Percentiles rank a stretch among this genome's conserved stretches.
These are phyloP conservation scores for Neotoma lepida DNA, from an alignment of 2,113 vertebrate genomes.

Conservation along the genomic window DNA sequence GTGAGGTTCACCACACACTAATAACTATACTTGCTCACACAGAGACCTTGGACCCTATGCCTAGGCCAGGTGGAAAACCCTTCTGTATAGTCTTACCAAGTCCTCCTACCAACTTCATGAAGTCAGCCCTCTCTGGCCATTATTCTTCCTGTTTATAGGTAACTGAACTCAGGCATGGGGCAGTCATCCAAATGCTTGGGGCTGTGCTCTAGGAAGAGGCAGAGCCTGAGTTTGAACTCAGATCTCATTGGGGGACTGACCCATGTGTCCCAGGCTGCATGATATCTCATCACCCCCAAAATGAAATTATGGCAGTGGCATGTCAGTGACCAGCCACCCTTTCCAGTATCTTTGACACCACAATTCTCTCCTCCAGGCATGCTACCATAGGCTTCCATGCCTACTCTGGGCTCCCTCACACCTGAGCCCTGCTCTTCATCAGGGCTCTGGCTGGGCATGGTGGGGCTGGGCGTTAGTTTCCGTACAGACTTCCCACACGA, in stretches of 20 bases:
- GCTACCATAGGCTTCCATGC: rapidly evolving
- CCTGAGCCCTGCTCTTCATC: rapidly evolving
- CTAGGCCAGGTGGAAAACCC: background rate
- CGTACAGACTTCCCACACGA: background rate
- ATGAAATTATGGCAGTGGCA: rapidly evolving
- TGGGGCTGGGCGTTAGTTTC: background rate
- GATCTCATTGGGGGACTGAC: background rate
- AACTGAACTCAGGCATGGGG: background rate
- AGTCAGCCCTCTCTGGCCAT: background rate
- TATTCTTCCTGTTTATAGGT: background rate
- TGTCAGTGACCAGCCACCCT: background rate
- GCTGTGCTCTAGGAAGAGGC: background rate
- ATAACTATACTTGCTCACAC: rapidly evolving
- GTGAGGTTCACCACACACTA: rapidly evolving
- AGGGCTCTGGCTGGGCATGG: background rate
- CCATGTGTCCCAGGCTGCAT: background rate
- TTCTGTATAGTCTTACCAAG: rapidly evolving
- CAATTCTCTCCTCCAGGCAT: rapidly evolving
- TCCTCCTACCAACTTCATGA: background rate
- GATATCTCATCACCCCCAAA: background rate
- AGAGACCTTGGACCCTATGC: background rate
- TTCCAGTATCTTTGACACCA: background rate
- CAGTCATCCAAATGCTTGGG: background rate
- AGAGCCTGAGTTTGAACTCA: background rate
- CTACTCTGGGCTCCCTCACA: background rate